Conservation (phyloP, 2,797 vertebrate genomes). For the Melopsittacus undulatus region DNA sequence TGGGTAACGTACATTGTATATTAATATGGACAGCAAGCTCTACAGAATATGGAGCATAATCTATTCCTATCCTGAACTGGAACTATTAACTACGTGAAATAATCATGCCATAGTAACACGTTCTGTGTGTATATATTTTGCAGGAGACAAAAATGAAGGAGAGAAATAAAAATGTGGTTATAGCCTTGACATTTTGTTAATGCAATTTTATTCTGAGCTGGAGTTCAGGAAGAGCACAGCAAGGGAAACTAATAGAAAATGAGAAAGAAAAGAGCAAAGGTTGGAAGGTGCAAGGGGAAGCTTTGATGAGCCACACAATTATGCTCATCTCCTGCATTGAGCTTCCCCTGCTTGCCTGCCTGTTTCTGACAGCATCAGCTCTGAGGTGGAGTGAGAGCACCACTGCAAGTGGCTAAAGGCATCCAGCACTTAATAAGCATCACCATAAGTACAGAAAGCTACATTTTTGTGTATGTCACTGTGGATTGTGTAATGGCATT, state of each 20-base stretch:
- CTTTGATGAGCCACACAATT: not conserved
- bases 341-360: not conserved
- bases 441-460: not conserved
- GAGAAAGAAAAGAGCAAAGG: constrained; percentile 28
- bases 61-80: not conserved
- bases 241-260: constrained; percentile 25
- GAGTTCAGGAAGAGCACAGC: not conserved
- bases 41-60: not conserved
- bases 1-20: not conserved
- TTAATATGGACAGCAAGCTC: not conserved
- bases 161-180: not conserved
- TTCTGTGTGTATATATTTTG: constrained; percentile 7
- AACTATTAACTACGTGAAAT: constrained; percentile 22
- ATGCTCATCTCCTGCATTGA: not conserved
- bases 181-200: constrained; percentile 59
- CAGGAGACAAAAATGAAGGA: not conserved
- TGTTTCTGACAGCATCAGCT: not conserved
- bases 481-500: not conserved
- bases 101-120: not conserved
- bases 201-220: constrained; percentile 32
- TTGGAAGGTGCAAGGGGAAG: not conserved
- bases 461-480: rapidly evolving
- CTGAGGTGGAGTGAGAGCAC: not conserved
- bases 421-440: not conserved
- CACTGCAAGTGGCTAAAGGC: not conserved